Base-by-base conservation (phyloP, 2,888 invertebrate species). In the Tuta absoluta region DNA sequence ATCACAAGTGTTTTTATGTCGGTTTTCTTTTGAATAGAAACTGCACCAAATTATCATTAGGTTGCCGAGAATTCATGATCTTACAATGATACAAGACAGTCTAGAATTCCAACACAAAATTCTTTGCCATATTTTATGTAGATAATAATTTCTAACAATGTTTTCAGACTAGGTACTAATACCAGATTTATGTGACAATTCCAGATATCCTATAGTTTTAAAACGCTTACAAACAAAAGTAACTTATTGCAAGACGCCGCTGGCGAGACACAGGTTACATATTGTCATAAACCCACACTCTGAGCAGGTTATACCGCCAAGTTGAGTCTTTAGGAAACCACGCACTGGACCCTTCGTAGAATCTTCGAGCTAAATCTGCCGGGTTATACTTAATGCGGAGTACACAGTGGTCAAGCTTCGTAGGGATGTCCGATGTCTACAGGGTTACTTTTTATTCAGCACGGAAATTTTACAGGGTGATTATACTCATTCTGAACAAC, bases 171-270 rank as follows among this genome's bases (percentile, higher is more conserved):
- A n/a, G n/a, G n/a, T n/a, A n/a, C n/a, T n/a, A n/a, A n/a, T 23
- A 28, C 11, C n/a, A 11, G 59, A 41, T 62, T 62, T 66, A 80
- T 81, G 72, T 75, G 65, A 72, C 33, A 66, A 63, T 75, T 73
- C 74, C 28, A 62, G 66, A 69, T 83, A 71, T 74, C 76, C 85
- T 85, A 81, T 83, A 84, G 77, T 84, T 85, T 82, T 78, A 84
- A 49, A 84, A 81, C 76, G 78, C 80, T 83, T 82, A 81, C 82
- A 82, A 85, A 85, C 84, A 86, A 86, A 85, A 84, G 81, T 85
- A 78, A 85, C 76, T 82, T 86, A 86, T 82, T 83, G 80, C 81
- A 71, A 71, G 81, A 81, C 79, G 82, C 84, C 81, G 77, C 75
- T 80, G 82, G 80, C 80, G 77, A 79, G 71, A 76, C 80, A 76